Conservation (phyloP, 37 sponge, comb jelly and placozoan species). For the Tethya wilhelma region DNA sequence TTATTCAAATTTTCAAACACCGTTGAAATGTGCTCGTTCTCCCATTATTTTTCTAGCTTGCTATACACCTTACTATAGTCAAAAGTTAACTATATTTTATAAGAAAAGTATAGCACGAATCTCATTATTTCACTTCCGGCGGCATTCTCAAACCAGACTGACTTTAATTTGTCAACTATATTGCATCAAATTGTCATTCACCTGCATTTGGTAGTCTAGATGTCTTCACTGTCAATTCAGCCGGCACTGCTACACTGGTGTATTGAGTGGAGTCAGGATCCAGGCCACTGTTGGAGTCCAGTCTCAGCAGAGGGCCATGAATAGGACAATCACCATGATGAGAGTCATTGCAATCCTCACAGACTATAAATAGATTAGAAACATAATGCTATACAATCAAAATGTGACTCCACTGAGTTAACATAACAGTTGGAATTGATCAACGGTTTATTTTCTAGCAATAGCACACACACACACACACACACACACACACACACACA, state of each 20-base stretch:
- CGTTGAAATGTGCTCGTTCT: no score
- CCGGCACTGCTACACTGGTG: slow-evolving; percentile 51
- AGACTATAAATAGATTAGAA: slow-evolving; percentile 31
- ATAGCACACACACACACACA: neutral
- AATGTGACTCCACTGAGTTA: no score
- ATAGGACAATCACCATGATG: slow-evolving; percentile 71
- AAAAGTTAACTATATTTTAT: no score
- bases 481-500: slow-evolving; percentile 10
- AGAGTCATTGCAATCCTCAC: slow-evolving; percentile 63
- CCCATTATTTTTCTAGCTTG: no score
- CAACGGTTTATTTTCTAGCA: neutral
- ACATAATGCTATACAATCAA: slow-evolving; percentile 1
- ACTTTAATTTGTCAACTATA: no score
- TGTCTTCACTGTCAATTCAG: slow-evolving; percentile 52
- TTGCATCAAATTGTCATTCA: neutral
- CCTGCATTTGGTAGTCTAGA: slow-evolving; percentile 51
- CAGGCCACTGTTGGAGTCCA: slow-evolving; percentile 11
- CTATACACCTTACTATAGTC: no score
- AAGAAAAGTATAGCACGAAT: no score
- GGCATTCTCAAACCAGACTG: neutral
- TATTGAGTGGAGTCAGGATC: slow-evolving; percentile 23
- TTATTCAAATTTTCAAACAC: no score
- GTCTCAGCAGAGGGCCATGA: slow-evolving; percentile 42
- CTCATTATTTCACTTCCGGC: no score
- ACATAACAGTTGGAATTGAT: neutral